These are phyloP conservation scores for Pyxicephalus adspersus DNA, from an alignment of 2,113 vertebrate genomes.

Conservation along the genomic window DNA sequence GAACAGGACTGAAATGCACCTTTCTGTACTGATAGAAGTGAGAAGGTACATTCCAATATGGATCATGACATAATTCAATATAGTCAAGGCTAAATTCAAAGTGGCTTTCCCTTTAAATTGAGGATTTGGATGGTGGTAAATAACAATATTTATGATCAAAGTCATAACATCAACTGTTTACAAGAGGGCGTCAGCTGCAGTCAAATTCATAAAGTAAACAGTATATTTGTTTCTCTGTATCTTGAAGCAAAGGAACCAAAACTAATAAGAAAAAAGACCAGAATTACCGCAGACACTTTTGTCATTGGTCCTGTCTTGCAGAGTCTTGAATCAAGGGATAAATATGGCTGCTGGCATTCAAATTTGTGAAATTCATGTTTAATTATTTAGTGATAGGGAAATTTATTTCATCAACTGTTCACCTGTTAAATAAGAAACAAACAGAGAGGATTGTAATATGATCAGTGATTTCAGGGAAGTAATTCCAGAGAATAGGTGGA, in stretches of 20 bases:
- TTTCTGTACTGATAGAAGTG: slow-evolving; percentile 57
- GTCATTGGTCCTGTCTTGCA: background rate
- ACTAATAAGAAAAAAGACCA: background rate
- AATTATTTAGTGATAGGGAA: too few relatives aligned
- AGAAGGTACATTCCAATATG: slow-evolving; percentile 57
- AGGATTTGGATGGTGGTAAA: background rate
- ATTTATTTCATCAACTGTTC: too few relatives aligned
- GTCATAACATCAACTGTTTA: background rate
- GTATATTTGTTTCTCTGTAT: background rate
- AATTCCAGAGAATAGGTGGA: too few relatives aligned
- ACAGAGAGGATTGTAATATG: too few relatives aligned
- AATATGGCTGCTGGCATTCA: too few relatives aligned
- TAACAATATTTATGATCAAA: background rate
- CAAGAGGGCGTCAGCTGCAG: slow-evolving; percentile 2
- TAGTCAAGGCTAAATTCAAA: background rate
- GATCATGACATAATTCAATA: background rate
- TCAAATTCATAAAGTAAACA: background rate
- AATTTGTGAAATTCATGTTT: too few relatives aligned
- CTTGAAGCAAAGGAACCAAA: slow-evolving; percentile 22
- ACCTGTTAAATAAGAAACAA: too few relatives aligned
- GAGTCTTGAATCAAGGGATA: too few relatives aligned
- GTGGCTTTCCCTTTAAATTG: background rate
- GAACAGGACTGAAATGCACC: slow-evolving; percentile 50
- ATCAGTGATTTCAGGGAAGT: too few relatives aligned
- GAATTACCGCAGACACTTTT: background rate